Percentiles rank a stretch among this genome's conserved stretches.
Evolutionary conservation across 37 sponge, comb jelly and placozoan genomes (phyloP).

Genomic region (Agelas oroides): DNA sequence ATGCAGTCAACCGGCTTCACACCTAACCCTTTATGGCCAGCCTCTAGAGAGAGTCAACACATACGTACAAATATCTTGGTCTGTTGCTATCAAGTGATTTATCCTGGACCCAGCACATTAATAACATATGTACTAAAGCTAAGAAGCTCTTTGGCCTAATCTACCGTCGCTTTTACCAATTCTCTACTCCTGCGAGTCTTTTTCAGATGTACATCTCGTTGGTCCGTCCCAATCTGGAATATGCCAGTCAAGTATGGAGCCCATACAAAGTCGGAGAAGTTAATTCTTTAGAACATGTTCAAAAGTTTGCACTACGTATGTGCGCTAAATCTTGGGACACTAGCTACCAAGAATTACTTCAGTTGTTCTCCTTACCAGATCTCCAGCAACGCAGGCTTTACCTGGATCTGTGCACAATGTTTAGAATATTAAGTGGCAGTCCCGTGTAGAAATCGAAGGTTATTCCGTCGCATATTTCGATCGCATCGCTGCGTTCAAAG

Average conservation of each 20-base stretch:
- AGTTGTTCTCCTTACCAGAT: not conserved
- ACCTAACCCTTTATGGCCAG: too few relatives aligned
- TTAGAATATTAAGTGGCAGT: too few relatives aligned
- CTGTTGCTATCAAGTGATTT: not conserved
- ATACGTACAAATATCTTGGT: constrained; percentile 13
- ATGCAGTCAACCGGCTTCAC: too few relatives aligned
- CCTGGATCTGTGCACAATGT: not conserved
- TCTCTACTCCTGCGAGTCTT: not conserved
- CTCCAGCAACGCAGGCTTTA: not conserved
- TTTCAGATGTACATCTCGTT: not conserved
- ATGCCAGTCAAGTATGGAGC: constrained; percentile 12
- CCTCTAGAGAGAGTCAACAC: not conserved
- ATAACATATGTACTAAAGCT: not conserved
- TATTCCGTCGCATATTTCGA: too few relatives aligned
- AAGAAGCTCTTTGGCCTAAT: not conserved
- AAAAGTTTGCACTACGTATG: constrained; percentile 10
- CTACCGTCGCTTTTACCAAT: not conserved
- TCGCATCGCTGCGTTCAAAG: too few relatives aligned
- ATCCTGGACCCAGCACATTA: not conserved
- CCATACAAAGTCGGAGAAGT: not conserved
- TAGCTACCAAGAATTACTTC: not conserved
- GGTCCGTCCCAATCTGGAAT: constrained; percentile 11
- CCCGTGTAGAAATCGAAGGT: too few relatives aligned
- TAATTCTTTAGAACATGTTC: not conserved
- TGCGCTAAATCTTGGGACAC: not conserved